These are phyloP conservation scores for Gallinago media DNA, from an alignment of 2,113 vertebrate species.

Conservation along the genomic window DNA sequence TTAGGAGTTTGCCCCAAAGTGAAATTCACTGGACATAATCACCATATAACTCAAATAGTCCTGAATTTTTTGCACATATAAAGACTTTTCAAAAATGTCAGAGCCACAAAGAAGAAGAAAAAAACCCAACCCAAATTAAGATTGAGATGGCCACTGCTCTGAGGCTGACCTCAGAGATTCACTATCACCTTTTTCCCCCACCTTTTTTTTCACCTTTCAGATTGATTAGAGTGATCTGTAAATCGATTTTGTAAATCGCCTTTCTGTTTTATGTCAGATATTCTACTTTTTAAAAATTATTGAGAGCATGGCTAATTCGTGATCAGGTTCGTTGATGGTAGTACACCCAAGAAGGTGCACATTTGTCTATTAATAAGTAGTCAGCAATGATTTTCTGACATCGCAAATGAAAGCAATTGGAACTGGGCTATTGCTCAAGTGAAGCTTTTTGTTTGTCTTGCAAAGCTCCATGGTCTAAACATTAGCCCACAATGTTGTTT, in stretches of 20 bases:
- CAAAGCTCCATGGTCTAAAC: not conserved
- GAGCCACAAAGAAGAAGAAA: not conserved
- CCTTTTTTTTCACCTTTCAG: not conserved
- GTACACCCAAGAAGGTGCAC: not conserved
- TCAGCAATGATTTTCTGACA: conserved; percentile 15
- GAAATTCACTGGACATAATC: not conserved
- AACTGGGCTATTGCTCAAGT: not conserved
- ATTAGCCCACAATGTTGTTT: not conserved
- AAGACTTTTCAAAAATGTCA: not conserved
- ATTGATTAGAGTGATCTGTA: not conserved
- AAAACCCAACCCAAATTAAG: not conserved
- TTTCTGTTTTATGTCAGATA: conserved; percentile 24
- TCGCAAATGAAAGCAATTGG: not conserved
- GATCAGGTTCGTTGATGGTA: not conserved
- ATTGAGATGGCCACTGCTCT: not conserved
- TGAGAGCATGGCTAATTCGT: not conserved
- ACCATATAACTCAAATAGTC: not conserved
- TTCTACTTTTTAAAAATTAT: not conserved
- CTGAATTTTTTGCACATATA: not conserved
- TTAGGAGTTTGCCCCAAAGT: not conserved
- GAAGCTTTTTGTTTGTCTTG: not conserved
- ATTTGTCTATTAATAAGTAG: not conserved
- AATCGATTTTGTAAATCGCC: not conserved
- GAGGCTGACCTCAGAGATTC: not conserved
- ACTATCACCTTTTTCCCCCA: not conserved